Conservation (phyloP, 2,113 vertebrate genomes). For the Sturnus vulgaris region DNA sequence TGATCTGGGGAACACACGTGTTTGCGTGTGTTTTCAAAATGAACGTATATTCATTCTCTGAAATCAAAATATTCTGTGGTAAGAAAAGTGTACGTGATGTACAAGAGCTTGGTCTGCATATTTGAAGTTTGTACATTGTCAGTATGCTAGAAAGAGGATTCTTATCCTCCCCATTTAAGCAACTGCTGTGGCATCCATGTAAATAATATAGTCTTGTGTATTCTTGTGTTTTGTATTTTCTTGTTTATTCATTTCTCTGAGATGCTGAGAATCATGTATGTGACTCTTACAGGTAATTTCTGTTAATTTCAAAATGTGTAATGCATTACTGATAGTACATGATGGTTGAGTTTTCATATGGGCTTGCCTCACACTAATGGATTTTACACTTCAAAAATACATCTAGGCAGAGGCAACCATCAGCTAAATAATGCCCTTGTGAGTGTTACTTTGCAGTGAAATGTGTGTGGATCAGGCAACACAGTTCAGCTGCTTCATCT, state of each 20-base stretch:
- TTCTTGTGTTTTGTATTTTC: background rate
- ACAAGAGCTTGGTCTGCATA: background rate
- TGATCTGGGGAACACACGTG: background rate
- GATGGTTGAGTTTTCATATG: background rate
- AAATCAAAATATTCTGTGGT: background rate
- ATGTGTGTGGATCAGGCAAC: background rate
- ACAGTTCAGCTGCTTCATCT: constrained; percentile 15
- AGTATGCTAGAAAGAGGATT: background rate
- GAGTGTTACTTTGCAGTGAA: constrained; percentile 8
- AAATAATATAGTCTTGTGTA: background rate
- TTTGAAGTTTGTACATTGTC: background rate
- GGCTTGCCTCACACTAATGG: background rate
- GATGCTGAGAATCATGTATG: background rate
- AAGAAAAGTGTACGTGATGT: background rate
- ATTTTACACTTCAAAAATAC: background rate
- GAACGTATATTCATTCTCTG: background rate
- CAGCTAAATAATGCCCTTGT: background rate
- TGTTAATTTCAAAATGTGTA: background rate
- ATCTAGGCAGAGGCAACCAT: background rate
- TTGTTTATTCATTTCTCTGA: background rate
- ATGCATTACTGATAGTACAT: background rate
- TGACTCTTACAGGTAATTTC: background rate
- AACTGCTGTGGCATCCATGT: background rate
- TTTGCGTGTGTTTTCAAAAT: background rate
- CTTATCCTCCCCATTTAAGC: background rate